Evolutionary conservation across 2,797 vertebrate genomes (phyloP), one percentile per base, ranked within the genome.

Genomic region (Chromis chromis): DNA sequence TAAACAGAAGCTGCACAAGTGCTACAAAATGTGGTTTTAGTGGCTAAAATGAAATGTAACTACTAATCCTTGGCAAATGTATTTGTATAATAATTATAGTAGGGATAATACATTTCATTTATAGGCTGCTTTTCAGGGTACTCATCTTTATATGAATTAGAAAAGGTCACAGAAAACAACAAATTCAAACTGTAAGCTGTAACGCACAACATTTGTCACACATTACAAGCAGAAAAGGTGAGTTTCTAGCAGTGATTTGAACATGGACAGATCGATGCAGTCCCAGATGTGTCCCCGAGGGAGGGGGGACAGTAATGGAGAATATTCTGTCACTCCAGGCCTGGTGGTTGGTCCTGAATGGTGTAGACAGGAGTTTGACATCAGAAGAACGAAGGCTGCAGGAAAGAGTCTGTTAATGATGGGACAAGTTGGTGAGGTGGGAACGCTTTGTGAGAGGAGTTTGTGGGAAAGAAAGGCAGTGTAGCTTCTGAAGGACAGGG

Each of bases 1-100:
- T 11, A 36, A 36, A 8, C 31, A 31, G 31, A 31, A 31, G 31
- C 31, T 31, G 8, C 31, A 31, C 31, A 31, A 31, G 6, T 31
- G 8, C 31, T 31, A 31, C 31, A 31, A 31, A 31, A 31, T 31
- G 7, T 8, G 28, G 13, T 39, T 36, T 44, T 57, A 48, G 4
- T 6, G 5, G 21, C 12, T 8, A n/a, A 46, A 14, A 40, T 69
- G 57, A 40, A 53, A 48, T 19, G 39, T 19, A 6, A 17, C 21
- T 65, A 33, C 13, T n/a, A 50, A 12, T 52, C n/a, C 11, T 28
- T 54, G 31, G 11, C 48, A 62, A 62, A 49, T 62, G 58, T 49
- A 48, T 48, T 8, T 48, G 19, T 19, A 48, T 10, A 9, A n/a
- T 8, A 9, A 9, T 10, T 9, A 44, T 44, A 44, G 16, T 44